These are phyloP conservation scores for Amaurobius ferox DNA, from an alignment of 2,888 invertebrate genomes.

Conservation along the genomic window DNA sequence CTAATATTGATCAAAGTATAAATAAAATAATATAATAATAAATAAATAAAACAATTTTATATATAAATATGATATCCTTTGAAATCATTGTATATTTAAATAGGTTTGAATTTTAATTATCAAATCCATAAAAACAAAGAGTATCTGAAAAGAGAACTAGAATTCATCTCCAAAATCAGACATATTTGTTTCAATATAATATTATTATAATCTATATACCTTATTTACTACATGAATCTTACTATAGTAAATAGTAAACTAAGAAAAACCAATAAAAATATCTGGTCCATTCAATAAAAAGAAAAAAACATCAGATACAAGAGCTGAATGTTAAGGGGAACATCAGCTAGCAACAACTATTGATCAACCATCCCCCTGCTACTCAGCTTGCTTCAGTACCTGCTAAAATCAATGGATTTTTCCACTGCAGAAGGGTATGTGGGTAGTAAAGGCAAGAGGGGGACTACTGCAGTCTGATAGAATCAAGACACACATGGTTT, in stretches of 20 bases:
- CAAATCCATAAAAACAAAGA: neutral
- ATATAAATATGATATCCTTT: too few species aligned
- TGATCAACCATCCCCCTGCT: constrained; percentile 63
- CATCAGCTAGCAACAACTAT: constrained; percentile 71
- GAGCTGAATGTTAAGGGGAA: constrained; percentile 54
- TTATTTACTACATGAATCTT: neutral
- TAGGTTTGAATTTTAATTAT: neutral
- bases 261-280: neutral
- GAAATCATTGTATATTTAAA: too few species aligned
- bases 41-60: too few species aligned
- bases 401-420: constrained; percentile 71
- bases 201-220: neutral
- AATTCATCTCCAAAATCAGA: neutral
- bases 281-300: constrained; percentile 23
- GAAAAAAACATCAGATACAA: constrained; percentile 39
- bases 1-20: too few species aligned
- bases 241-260: neutral
- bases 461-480: constrained; percentile 64
- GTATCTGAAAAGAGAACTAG: neutral
- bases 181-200: neutral
- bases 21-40: neutral
- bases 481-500: constrained; percentile 17
- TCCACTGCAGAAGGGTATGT: constrained; percentile 65
- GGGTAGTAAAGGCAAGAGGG: constrained; percentile 54
- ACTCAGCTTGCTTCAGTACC: constrained; percentile 57